These are phyloP conservation scores for Flabesymbios commensalis DNA, from an alignment of 2,888 invertebrate genomes.

Conservation along the genomic window DNA sequence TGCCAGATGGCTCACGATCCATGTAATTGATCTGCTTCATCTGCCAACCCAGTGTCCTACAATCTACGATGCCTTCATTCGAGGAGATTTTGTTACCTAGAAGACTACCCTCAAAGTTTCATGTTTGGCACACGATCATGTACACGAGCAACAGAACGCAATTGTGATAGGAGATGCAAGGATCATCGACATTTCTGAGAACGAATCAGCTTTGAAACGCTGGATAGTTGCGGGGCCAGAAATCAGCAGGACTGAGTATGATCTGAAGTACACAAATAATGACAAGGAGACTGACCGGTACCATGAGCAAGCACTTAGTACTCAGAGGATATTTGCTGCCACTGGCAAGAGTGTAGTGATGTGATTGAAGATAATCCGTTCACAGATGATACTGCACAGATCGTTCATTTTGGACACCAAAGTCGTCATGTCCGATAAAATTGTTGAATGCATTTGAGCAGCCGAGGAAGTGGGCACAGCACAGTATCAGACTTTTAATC, in stretches of 20 bases:
- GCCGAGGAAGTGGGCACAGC: neutral
- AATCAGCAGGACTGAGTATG: neutral
- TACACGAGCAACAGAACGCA: constrained; percentile 7
- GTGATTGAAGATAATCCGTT: neutral
- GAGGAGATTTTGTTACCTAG: too few species aligned
- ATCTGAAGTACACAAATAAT: neutral
- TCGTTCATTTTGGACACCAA: neutral
- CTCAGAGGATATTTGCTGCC: neutral
- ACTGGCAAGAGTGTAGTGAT: neutral
- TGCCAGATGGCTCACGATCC: neutral
- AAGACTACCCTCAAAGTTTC: too few species aligned
- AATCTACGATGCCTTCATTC: neutral
- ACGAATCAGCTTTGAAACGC: neutral
- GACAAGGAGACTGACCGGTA: neutral
- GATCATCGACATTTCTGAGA: neutral
- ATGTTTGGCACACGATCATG: constrained; percentile 9
- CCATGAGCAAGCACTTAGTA: neutral
- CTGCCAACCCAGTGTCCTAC: neutral
- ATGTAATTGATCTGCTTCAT: neutral
- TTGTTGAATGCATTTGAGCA: neutral
- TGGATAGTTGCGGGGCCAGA: neutral
- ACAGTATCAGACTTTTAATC: neutral
- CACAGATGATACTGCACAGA: neutral
- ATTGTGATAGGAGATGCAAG: constrained; percentile 6
- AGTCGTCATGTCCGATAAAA: neutral